Base-by-base conservation (phyloP, 1,140 invertebrate genomes). In the Teleogryllus occipitalis region DNA sequence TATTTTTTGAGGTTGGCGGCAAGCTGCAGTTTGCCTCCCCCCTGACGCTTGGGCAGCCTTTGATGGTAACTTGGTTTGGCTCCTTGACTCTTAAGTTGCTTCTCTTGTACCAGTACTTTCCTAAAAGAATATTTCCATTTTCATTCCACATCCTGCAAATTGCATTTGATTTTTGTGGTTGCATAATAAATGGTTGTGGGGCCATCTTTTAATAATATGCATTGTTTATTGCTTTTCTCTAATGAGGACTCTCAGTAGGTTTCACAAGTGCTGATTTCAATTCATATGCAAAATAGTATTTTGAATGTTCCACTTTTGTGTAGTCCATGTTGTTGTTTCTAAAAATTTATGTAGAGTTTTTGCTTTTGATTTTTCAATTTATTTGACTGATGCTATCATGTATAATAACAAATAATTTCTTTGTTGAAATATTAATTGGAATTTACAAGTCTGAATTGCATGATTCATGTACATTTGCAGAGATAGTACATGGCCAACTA, bases 31-130 rank as follows among this genome's bases (percentile, higher is more conserved):
- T 81, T 79, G 74, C 81, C 75, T 80, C 82, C 78, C 82, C 82
- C 81, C 82, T 83, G 82, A 82, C 81, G 81, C 82, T 83, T 83
- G 83, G 83, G 78, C 82, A 82, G 81, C 82, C 82, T 81, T 79
- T 82, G 48, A 82, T 82, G 82, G 82, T 82, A 82, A 81, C 80
- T 80, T 82, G 82, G 80, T 82, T 81, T 81, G 80, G 80, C 81
- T 82, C 80, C 65, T 82, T 74, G 81, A 74, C 76, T 76, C 75
- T 47, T 21, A 65, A 65, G 54, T 65, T 65, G 54, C 54, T 65
- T 65, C 18, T 18, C 18, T 65, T 65, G 54, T 65, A 39, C 54
- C 54, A 65, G 54, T 65, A 65, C 18, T 65, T 65, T 65, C 54
- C 18, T 18, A 14, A 14, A 65, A 65, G 54, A 65, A 65, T 18